Conservation (phyloP, 2,797 vertebrate species). For the Kryptopterus vitreolus region DNA sequence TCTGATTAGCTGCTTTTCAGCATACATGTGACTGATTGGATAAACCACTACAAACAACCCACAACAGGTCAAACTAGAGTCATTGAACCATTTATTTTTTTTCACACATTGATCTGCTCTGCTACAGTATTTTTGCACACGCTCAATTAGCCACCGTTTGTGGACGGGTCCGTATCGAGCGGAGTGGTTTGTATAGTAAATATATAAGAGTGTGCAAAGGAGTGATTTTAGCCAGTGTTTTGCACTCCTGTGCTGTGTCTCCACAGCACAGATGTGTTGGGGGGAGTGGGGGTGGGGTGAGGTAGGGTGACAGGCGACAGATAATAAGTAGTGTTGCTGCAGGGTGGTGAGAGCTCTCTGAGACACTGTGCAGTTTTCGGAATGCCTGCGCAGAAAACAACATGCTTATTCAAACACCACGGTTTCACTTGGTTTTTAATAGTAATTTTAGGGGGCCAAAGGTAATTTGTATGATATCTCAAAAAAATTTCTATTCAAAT, state of each 20-base stretch:
- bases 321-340: slow-evolving; percentile 35
- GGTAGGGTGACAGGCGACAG: slow-evolving; percentile 28
- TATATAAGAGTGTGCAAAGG: not conserved
- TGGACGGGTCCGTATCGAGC: not conserved
- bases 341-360: slow-evolving; percentile 47
- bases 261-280: not conserved
- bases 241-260: not conserved
- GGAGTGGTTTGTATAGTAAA: not conserved
- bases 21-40: not conserved
- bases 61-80: not conserved
- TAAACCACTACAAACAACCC: not conserved
- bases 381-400: not conserved
- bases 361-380: slow-evolving; percentile 15
- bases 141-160: not conserved
- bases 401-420: not conserved
- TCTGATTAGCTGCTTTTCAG: not conserved
- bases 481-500: too few species aligned
- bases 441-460: too few species aligned
- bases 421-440: not conserved
- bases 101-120: not conserved
- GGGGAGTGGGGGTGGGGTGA: not conserved
- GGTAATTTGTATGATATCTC: too few species aligned
- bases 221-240: not conserved
- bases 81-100: not conserved
- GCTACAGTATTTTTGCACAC: not conserved